Base-by-base conservation (phyloP, 2,797 vertebrate genomes). In the Cynodonichthys magdalenae region DNA sequence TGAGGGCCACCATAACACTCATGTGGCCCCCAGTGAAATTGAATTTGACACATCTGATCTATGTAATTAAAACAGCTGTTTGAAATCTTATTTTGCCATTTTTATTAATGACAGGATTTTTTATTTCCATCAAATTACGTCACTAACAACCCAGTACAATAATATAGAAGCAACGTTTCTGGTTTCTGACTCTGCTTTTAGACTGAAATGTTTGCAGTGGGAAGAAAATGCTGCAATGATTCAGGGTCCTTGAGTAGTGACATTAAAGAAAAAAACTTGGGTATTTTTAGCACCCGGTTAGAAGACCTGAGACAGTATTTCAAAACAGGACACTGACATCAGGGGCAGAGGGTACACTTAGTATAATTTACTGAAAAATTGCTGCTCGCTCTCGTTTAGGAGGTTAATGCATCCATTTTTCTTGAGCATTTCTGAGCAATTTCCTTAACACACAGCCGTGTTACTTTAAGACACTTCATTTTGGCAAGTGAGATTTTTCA, bases 401-500 rank as follows among this genome's bases (percentile, higher is more conserved):
- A 34, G 8, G 2, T 34, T 15, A 58, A 11, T 44, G 34, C 15
- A 51, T 62, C 39, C 6, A 41, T 60, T 62, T 53, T 44, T 15
- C 31, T 6, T 8, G 17, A 36, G 34, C 5, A 19, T 53, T 58
- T 31, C 31, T 10, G 7, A 14, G 52, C 48, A 18, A 19, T n/a
- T 76, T 75, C 73, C 56, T 36, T 49, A 27, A 75, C 70, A 50
- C 7, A 50, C 52, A 46, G 56, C 8, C 44, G 18, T 72, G 54
- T 65, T 73, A 18, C 80, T 81, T 73, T 75, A 71, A 75, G 77
- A 71, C 59, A 39, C 53, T 51, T 45, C 8, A 55, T 27, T 49
- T 20, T 41, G 71, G 57, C 34, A 12, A 64, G 67, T 28, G 29
- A 73, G 68, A 71, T 48, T 46, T 53, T 71, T 72, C 27, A 63